These are phyloP conservation scores for Lycopodina hypogea DNA, from an alignment of 37 sponge, comb jelly and placozoan species.

Conservation along the genomic window DNA sequence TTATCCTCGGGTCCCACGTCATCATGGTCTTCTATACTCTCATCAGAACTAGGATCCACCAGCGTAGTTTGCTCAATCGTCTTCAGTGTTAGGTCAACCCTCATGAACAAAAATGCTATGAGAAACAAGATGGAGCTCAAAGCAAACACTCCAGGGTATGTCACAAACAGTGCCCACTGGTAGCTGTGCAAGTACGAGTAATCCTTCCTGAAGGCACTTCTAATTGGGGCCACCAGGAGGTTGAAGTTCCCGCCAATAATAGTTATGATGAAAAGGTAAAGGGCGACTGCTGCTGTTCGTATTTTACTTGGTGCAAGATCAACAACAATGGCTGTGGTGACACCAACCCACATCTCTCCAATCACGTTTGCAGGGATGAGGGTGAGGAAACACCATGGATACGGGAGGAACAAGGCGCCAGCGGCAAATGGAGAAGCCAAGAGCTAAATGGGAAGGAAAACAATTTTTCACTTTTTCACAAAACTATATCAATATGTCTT, in stretches of 20 bases:
- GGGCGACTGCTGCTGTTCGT: conserved; percentile 45
- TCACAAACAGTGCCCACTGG: conserved; percentile 49
- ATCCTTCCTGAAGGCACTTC: neutral
- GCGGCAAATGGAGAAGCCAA: conserved; percentile 78
- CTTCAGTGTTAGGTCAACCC: conserved; percentile 38
- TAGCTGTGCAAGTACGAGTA: neutral
- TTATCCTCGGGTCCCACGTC: neutral
- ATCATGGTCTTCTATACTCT: neutral
- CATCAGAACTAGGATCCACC: neutral
- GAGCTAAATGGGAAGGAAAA: conserved; percentile 30
- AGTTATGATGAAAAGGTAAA: conserved; percentile 82
- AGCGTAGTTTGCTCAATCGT: neutral
- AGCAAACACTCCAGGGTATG: conserved; percentile 66
- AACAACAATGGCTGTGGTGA: conserved; percentile 68
- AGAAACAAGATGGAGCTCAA: conserved; percentile 66
- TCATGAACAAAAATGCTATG: conserved; percentile 51
- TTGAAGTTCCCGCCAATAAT: conserved; percentile 79
- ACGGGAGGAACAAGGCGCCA: conserved; percentile 64
- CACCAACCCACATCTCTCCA: conserved; percentile 92
- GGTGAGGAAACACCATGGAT: conserved; percentile 70
- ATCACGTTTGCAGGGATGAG: conserved; percentile 69
- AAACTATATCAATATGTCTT: too few relatives aligned
- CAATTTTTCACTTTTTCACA: neutral
- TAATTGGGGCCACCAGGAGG: conserved; percentile 57
- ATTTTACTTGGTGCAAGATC: conserved; percentile 54